A percentile compares a stretch with the other conserved stretches of the same genome.
Conservation (phyloP, 2,888 invertebrate species). For the Trachelus stipa region DNA sequence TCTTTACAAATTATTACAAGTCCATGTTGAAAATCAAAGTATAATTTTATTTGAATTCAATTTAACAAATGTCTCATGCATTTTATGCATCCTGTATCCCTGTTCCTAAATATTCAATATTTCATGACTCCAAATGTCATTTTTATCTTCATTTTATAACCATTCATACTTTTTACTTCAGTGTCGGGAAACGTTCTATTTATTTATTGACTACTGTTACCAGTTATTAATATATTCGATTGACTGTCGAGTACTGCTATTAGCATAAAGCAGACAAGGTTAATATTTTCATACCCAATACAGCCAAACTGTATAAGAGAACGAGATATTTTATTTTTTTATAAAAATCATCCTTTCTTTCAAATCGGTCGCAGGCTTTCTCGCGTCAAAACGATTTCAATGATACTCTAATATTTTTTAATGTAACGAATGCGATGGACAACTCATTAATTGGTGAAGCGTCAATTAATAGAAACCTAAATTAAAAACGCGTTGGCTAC, state of each 20-base stretch:
- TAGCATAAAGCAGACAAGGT: conserved; percentile 14
- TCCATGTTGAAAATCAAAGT: not conserved
- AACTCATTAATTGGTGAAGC: not conserved
- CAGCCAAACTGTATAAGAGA: not conserved
- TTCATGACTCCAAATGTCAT: not conserved
- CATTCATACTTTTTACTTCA: not conserved
- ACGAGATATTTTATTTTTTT: not conserved
- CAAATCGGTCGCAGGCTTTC: not conserved
- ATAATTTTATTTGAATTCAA: not conserved
- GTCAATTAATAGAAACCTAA: not conserved
- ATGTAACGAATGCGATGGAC: not conserved
- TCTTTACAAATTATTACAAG: not conserved
- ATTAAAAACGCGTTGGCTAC: not conserved
- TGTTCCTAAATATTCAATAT: not conserved
- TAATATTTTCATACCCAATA: conserved; percentile 2
- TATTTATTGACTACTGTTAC: conserved; percentile 58
- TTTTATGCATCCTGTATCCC: not conserved
- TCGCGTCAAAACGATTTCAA: not conserved
- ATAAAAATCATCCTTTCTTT: not conserved
- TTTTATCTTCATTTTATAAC: not conserved
- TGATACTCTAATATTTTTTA: not conserved
- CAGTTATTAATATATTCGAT: conserved; percentile 53
- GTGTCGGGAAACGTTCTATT: conserved; percentile 30
- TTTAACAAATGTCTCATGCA: not conserved
- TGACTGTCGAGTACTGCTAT: conserved; percentile 56